Evolutionary conservation across 2,797 vertebrate genomes (phyloP), one percentile per base, ranked within the genome.

Genomic region (Pipistrellus pygmaeus): DNA sequence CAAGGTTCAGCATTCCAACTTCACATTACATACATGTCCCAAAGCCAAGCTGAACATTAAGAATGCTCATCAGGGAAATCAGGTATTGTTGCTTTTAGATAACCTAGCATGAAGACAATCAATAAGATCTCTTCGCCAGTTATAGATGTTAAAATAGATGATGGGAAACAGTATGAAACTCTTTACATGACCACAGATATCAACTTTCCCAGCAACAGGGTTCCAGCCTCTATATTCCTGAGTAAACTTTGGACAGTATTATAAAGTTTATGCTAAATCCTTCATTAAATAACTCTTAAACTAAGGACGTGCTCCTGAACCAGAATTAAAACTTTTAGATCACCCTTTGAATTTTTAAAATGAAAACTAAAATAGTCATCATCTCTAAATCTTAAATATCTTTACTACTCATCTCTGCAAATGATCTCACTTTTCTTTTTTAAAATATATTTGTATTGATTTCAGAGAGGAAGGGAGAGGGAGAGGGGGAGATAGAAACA

Each of bases 81-180:
- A 93, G 72, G 53, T 77, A 84, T 91, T 96, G 71, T 83, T 94
- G 91, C 93, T 95, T 96, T 96, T 66, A 95, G 92, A 95, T 95
- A 97, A 96, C 88, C 95, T 85, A 94, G 92, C 91, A 90, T 80
- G 84, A 95, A 94, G 88, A 97, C 84, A 90, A 97, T 97, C 95
- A 96, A 93, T 94, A 94, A 92, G 94, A 96, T 87, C 94, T 92
- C 84, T 94, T 89, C 72, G 77, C 64, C 93, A 95, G 94, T 86
- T 95, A 95, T 13, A 92, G 64, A 95, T 93, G 84, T 96, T 96
- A 96, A 76, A 94, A 90, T 93, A 93, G 96, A 96, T 80, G 68
- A 93, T 91, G 75, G 81, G 93, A 97, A 93, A 82, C 76, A 87
- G 86, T 48, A 95, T 84, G 81, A 90, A 91, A 76, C 66, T 91